Conservation (phyloP, 2,797 vertebrate species). For the Petrocephalus schoutedeni region DNA sequence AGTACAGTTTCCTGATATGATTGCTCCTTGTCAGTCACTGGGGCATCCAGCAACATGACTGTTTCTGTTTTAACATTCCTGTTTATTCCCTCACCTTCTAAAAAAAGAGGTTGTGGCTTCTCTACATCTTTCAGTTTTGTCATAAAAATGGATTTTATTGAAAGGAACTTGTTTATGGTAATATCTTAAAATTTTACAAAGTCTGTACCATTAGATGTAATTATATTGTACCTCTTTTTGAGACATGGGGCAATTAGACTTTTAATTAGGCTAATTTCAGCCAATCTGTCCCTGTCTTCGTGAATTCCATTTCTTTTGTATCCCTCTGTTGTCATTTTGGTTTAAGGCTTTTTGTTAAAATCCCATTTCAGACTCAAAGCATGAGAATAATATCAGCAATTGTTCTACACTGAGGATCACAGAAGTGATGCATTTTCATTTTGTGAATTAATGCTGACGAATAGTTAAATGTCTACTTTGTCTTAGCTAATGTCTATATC, state of each 20-base stretch:
- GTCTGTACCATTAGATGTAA: not conserved
- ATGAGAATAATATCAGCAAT: not conserved
- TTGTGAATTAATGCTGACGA: not conserved
- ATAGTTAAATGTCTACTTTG: not conserved
- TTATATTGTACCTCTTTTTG: constrained; percentile 2
- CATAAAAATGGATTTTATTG: not conserved
- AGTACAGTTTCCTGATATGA: not conserved
- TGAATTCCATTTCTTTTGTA: not conserved
- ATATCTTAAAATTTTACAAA: not conserved
- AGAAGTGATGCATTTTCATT: not conserved
- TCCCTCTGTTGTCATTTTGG: constrained; percentile 9
- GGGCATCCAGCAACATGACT: not conserved
- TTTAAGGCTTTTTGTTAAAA: not conserved
- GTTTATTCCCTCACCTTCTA: not conserved
- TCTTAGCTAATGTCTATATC: not conserved
- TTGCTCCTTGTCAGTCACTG: not conserved
- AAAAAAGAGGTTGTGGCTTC: not conserved
- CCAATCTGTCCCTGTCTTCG: not conserved
- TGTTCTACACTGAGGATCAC: not conserved
- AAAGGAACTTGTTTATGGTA: not conserved
- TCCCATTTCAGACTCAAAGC: not conserved
- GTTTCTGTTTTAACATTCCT: not conserved
- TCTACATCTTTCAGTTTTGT: not conserved
- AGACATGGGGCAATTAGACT: not conserved
- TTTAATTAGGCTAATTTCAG: not conserved